phyloP scores from a whole-genome alignment of 2,113 vertebrate species.

The Vimba vimba region DNA sequence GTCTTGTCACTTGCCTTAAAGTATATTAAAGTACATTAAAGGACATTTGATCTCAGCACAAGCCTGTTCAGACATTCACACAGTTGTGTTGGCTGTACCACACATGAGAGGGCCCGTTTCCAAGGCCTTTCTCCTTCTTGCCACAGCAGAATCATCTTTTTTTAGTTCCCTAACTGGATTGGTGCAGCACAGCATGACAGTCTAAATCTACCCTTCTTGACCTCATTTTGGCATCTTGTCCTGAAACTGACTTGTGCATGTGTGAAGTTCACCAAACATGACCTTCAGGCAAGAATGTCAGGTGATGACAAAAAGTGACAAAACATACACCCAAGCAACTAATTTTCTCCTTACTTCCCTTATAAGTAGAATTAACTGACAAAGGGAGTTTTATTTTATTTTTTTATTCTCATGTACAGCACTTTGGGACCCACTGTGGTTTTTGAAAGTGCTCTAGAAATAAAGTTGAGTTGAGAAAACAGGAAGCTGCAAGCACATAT shows the following conservation, averaged over 20 bases:
- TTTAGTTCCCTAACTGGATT: background rate
- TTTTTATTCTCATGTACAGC: too few relatives aligned
- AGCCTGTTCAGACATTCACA: background rate
- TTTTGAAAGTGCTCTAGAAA: too few relatives aligned
- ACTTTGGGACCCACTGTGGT: too few relatives aligned
- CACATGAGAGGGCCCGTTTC: background rate
- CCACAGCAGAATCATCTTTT: background rate
- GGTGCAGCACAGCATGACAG: background rate
- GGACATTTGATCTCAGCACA: background rate
- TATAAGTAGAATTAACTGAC: background rate
- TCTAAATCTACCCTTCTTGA: background rate
- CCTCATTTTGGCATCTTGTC: background rate
- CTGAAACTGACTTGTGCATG: background rate
- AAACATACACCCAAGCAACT: background rate
- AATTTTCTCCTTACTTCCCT: background rate
- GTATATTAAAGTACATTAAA: background rate
- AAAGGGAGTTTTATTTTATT: background rate
- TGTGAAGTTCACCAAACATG: background rate
- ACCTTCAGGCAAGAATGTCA: background rate
- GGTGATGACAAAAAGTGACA: conserved; percentile 8
- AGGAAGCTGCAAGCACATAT: too few relatives aligned
- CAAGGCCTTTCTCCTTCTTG: background rate
- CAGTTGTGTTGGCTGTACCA: background rate
- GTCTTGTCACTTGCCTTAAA: background rate
- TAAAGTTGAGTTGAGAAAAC: too few relatives aligned